phyloP scores from a whole-genome alignment of 2,888 invertebrate species.

The Allacma fusca region DNA sequence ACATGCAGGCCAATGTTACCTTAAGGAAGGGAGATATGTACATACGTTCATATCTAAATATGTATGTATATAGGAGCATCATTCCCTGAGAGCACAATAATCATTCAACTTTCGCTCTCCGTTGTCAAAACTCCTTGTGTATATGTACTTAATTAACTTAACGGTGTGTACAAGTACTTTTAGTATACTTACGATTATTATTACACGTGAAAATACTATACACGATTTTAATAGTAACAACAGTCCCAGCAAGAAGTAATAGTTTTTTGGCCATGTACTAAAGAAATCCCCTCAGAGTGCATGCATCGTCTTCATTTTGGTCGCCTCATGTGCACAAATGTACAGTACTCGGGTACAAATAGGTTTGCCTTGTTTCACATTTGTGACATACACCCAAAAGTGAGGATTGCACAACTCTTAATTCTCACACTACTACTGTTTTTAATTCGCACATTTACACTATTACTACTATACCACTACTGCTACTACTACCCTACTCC shows the following conservation, averaged over 20 bases:
- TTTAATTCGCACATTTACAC: background rate
- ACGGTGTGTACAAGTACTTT: background rate
- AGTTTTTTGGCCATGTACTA: too few relatives aligned
- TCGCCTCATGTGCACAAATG: too few relatives aligned
- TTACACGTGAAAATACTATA: too few relatives aligned
- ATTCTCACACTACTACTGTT: conserved; percentile 15
- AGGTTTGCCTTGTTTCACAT: background rate
- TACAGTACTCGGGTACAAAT: too few relatives aligned
- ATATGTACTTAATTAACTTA: background rate
- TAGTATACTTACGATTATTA: background rate
- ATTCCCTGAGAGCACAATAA: background rate
- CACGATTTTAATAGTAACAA: too few relatives aligned
- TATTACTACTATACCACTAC: background rate
- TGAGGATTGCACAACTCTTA: background rate
- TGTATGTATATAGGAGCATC: background rate
- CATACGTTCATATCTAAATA: too few relatives aligned
- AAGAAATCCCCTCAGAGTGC: too few relatives aligned
- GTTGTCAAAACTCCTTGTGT: background rate
- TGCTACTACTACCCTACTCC: too few relatives aligned
- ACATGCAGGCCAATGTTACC: too few relatives aligned
- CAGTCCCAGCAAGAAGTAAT: too few relatives aligned
- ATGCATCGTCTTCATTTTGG: too few relatives aligned
- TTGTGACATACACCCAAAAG: conserved; percentile 1
- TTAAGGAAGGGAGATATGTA: too few relatives aligned
- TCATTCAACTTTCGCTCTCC: conserved; percentile 7